Base-by-base conservation (phyloP, 2,113 vertebrate species). In the Ursus arctos region DNA sequence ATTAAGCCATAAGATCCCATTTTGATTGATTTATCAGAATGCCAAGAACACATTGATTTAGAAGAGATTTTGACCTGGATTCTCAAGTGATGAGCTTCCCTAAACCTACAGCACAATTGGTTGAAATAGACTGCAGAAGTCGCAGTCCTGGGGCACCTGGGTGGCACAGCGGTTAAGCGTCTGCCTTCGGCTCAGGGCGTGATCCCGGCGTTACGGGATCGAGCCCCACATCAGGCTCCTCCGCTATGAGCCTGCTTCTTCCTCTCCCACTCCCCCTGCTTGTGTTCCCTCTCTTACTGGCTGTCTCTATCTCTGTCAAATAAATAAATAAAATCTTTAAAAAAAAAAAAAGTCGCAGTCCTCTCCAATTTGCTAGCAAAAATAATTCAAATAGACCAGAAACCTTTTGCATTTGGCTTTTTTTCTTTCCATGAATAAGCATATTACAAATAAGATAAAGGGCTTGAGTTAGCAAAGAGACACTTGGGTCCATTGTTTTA, bases 361-460 rank as follows among this genome's bases (percentile, higher is more conserved):
- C 82, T 91, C 61, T 76, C 59, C 72, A 63, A 65, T 36, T 82
- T 93, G 33, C 24, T 77, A 77, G 65, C 71, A 63, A 79, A 95
- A 80, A 31, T 67, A 51, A 88, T n/a, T 74, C 43, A 74, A 80
- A 40, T 6, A 80, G 28, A 47, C 18, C 53, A 57, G 82, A 51
- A 83, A 76, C 16, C 9, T 6, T 81, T 76, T 51, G 6, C 1
- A 22, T 90, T 33, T 74, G 18, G 53, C 71, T 36, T 47, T 87
- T 71, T 63, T 15, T 43, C 53, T 67, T 8, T 92, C 16, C 21
- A 1, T 47, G 49, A 88, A 55, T 63, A 76, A 69, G 31, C 47
- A 89, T 40, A 89, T 49, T 82, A 28, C 65, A 92, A 94, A 84
- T 81, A 85, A 95, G 80, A 85, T 71, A 92, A 69, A 95, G 28